phyloP scores from a whole-genome alignment of 2,797 vertebrate genomes.

The Gobio occitaniae region DNA sequence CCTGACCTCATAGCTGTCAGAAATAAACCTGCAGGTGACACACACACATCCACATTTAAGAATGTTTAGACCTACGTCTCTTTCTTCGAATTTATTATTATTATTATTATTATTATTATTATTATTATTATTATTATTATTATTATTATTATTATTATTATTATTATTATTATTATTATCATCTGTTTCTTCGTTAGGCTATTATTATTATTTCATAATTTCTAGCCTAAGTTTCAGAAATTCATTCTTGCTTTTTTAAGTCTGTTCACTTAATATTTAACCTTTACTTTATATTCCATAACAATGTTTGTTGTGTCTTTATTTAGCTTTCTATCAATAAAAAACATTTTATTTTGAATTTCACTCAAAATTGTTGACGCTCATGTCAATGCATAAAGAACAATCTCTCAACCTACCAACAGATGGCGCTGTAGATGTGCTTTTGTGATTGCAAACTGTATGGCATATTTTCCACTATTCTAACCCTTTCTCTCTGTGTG shows the following conservation, averaged over 20 bases:
- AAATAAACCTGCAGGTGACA: constrained; percentile 54
- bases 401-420: not conserved
- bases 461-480: not conserved
- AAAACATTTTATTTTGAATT: not conserved
- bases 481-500: not conserved
- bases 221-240: too few species aligned
- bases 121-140: too few species aligned
- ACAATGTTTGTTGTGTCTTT: not conserved
- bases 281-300: not conserved
- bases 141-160: too few species aligned
- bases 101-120: too few species aligned
- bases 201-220: not conserved
- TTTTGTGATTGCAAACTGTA: not conserved
- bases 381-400: not conserved
- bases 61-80: too few species aligned
- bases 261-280: not conserved
- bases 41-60: not conserved
- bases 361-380: not conserved
- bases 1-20: constrained; percentile 42
- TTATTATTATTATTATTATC: not conserved
- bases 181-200: not conserved
- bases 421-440: constrained; percentile 20
- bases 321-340: not conserved
- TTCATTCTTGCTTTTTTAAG: not conserved
- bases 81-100: not conserved